Percentiles rank a stretch among this genome's conserved stretches.
phyloP scores from a whole-genome alignment of 2,888 invertebrate species.

The Eulithis prunata region DNA sequence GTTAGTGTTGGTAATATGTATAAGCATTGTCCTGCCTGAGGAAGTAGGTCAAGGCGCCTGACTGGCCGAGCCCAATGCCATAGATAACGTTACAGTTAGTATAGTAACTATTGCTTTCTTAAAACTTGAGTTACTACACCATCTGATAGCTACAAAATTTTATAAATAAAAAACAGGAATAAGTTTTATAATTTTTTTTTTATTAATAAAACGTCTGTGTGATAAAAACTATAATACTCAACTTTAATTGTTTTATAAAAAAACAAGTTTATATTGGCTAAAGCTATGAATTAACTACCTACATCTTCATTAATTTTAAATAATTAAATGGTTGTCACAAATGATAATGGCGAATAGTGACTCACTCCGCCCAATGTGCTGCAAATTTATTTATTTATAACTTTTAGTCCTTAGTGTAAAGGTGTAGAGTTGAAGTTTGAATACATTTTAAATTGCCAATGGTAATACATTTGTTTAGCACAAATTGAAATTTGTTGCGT shows the following conservation, averaged over 20 bases:
- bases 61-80: constrained; percentile 15
- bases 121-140: neutral
- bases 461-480: constrained; percentile 43
- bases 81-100: constrained; percentile 3
- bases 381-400: neutral
- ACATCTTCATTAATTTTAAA: constrained; percentile 10
- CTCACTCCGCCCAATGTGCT: constrained; percentile 4
- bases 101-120: no score
- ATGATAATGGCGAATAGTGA: constrained; percentile 8
- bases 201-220: no score
- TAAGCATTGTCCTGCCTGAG: constrained; percentile 22
- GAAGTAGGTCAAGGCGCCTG: constrained; percentile 22
- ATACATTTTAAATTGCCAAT: constrained; percentile 21
- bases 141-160: no score
- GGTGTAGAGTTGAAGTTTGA: constrained; percentile 4
- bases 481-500: constrained; percentile 68
- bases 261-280: neutral
- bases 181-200: no score
- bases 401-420: neutral
- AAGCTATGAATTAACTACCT: neutral
- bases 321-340: constrained; percentile 6
- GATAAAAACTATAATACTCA: neutral
- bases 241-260: neutral
- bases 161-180: no score
- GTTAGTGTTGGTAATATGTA: constrained; percentile 21